These are phyloP conservation scores for Aegypius monachus DNA, from an alignment of 2,113 vertebrate genomes.

Conservation along the genomic window DNA sequence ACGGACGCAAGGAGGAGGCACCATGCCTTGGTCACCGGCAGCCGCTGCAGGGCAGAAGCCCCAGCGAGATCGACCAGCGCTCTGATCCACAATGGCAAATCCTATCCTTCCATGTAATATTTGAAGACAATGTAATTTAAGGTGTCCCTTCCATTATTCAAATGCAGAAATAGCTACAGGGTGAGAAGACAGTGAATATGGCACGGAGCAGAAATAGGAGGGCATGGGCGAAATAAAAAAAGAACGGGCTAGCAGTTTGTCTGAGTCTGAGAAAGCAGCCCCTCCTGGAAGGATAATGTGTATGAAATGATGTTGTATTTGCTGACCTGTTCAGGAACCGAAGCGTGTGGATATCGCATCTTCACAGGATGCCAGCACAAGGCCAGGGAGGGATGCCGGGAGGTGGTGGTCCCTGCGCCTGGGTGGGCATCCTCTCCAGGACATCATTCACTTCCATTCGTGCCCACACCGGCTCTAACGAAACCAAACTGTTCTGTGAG, in stretches of 20 bases:
- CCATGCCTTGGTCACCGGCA: not conserved
- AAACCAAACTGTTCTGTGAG: accelerated
- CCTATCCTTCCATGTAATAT: not conserved
- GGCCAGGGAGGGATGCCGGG: not conserved
- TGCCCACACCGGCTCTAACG: accelerated
- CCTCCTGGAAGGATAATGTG: not conserved
- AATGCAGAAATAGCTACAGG: not conserved
- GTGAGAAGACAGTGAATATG: not conserved
- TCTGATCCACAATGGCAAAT: conserved; percentile 4
- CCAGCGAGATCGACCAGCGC: not conserved
- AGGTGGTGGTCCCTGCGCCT: not conserved
- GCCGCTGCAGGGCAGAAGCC: not conserved
- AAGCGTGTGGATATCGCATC: accelerated
- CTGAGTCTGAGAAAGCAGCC: not conserved
- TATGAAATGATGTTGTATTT: accelerated
- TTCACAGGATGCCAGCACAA: not conserved
- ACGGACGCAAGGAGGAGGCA: not conserved
- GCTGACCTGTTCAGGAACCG: not conserved
- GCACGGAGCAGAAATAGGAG: not conserved
- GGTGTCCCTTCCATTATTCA: conserved; percentile 32
- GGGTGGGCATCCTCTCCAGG: not conserved
- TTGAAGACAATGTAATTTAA: not conserved
- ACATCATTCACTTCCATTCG: accelerated
- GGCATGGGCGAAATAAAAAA: accelerated
- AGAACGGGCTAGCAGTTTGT: not conserved